phyloP scores from a whole-genome alignment of 2,113 vertebrate species.

The Amblyopsis rosae region DNA sequence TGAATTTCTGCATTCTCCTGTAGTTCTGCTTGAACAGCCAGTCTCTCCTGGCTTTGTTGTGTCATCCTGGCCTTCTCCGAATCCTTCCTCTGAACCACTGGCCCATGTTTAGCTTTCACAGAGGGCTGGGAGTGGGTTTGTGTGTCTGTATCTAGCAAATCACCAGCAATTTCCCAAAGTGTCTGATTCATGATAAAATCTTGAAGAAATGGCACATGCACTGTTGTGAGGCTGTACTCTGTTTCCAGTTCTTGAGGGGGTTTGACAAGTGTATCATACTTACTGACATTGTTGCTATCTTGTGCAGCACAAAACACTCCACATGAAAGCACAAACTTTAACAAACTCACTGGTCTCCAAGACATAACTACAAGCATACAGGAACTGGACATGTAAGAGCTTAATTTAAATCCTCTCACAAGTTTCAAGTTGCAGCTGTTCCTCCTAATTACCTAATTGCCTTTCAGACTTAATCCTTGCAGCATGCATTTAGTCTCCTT shows the following conservation, averaged over 20 bases:
- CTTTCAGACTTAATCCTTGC: slow-evolving; percentile 37
- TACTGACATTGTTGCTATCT: not conserved
- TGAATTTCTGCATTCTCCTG: not conserved
- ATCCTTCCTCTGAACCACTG: too few relatives aligned
- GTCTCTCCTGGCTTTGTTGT: not conserved
- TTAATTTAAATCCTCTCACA: slow-evolving; percentile 1
- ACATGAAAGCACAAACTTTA: slow-evolving; percentile 24
- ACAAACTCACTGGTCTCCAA: slow-evolving; percentile 12
- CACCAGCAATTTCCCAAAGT: slow-evolving; percentile 16
- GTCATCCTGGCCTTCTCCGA: not conserved
- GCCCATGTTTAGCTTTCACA: too few relatives aligned
- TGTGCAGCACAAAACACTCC: slow-evolving; percentile 1
- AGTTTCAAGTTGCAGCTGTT: slow-evolving; percentile 38
- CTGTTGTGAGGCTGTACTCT: not conserved
- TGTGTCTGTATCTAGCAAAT: not conserved
- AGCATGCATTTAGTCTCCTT: too few relatives aligned
- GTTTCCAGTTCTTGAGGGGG: not conserved
- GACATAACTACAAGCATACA: slow-evolving; percentile 41
- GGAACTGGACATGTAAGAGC: slow-evolving; percentile 13
- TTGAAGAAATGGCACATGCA: not conserved
- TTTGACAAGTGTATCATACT: slow-evolving; percentile 20
- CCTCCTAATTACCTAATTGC: slow-evolving; percentile 58
- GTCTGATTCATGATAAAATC: not conserved
- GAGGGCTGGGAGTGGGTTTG: not conserved
- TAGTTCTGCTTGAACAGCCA: not conserved